Percentiles rank a stretch among this genome's conserved stretches.
These are phyloP conservation scores for Diorhabda sublineata DNA, from an alignment of 1,140 invertebrate genomes.

Conservation along the genomic window DNA sequence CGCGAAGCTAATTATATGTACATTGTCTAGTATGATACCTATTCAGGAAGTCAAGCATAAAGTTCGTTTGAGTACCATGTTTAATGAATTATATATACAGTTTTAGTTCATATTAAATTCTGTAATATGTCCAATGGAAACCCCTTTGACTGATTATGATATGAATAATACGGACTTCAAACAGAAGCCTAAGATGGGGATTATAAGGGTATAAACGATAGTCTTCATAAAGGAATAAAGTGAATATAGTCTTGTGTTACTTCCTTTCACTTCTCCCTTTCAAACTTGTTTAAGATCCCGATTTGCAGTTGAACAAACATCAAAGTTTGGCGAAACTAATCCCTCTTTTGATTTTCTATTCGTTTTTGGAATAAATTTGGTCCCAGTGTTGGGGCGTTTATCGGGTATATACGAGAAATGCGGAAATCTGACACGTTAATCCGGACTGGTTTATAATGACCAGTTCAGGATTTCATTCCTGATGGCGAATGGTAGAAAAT, in stretches of 20 bases:
- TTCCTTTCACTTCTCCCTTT: background rate
- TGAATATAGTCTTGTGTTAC: background rate
- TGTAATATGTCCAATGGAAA: background rate
- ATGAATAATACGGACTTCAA: background rate
- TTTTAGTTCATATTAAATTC: background rate
- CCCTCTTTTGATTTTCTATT: constrained; percentile 2
- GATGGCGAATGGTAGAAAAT: constrained; percentile 1
- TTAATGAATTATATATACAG: background rate
- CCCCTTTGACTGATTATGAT: background rate
- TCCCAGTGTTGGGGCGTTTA: background rate
- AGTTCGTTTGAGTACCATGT: too few relatives aligned
- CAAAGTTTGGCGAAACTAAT: background rate
- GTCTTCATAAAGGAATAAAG: background rate
- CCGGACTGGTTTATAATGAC: background rate
- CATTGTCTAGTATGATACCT: too few relatives aligned
- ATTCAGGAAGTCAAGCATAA: too few relatives aligned
- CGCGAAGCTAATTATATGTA: too few relatives aligned
- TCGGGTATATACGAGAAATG: background rate
- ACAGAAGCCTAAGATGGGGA: background rate
- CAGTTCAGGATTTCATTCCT: background rate
- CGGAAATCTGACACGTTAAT: background rate
- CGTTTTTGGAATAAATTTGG: background rate
- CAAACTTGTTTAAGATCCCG: background rate
- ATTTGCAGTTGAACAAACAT: background rate
- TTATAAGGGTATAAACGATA: background rate